Base-by-base conservation (phyloP, 2,113 vertebrate genomes). In the Ictidomys tridecemlineatus region DNA sequence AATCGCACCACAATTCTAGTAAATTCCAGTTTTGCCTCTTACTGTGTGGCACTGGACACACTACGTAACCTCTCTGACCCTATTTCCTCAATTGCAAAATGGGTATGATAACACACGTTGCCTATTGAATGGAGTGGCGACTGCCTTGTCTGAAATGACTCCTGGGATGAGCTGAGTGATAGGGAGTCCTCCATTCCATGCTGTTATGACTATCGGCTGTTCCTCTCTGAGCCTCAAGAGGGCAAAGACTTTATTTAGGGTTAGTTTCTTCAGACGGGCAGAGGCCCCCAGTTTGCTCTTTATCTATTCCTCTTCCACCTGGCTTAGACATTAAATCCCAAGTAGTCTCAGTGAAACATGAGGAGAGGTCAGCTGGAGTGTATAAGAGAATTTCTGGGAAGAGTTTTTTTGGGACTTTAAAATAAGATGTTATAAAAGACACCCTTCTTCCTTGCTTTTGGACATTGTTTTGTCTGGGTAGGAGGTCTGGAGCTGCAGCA, bases 401-500 rank as follows among this genome's bases (percentile, higher is more conserved):
- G 39, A 65, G 4, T 32, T 4, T 74, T 74, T 91, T 89, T 26
- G 1, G 24, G 11, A 7, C 87, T 32, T 88, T 87, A 85, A 91
- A 94, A 83, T 61, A n/a, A 93, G 12, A 58, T 58, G 56, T 58
- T 22, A 37, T 73, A 51, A 34, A 30, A 69, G 39, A 39, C 30
- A 34, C 45, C 17, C 26, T 3, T 28, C 83, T 93, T 12, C 2
- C 14, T 32, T 82, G 37, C 30, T 56, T 93, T 77, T 84, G 65
- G 30, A 58, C 3, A 32, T 67, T 24, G 0, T 80, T 30, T 7
- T 73, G 8, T 79, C 45, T 89, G 56, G 45, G 1, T n/a, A 11
- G 30, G 22, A 88, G 77, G 67, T 14, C 70, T 70, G 90, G 90
- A 92, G 93, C 79, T 37, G 17, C 61, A 53, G 89, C 82, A 95